These are phyloP conservation scores for Aythya fuligula DNA, from an alignment of 2,797 vertebrate species.

Conservation along the genomic window DNA sequence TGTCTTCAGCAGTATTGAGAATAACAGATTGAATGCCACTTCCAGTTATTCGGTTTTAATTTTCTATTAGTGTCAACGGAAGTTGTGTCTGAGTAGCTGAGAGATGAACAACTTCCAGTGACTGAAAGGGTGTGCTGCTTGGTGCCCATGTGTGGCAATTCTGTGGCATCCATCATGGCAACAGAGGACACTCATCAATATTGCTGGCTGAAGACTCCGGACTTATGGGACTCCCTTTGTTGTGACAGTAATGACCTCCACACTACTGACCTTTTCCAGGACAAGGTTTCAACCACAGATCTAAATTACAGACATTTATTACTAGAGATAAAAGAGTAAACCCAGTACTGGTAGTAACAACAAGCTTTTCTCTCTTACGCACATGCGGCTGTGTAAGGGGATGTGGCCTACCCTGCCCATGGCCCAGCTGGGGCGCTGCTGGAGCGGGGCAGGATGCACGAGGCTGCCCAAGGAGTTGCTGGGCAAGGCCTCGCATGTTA, in stretches of 20 bases:
- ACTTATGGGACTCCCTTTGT: background rate
- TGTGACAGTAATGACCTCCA: background rate
- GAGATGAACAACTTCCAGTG: background rate
- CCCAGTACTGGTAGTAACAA: background rate
- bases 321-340: background rate
- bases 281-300: background rate
- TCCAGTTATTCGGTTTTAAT: background rate
- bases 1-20: background rate
- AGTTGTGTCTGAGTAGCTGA: background rate
- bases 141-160: background rate
- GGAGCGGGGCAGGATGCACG: background rate
- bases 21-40: background rate
- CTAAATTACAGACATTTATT: slow-evolving; percentile 4
- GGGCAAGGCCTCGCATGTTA: background rate
- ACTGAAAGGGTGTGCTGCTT: fast-evolving
- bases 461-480: background rate
- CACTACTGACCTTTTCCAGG: background rate
- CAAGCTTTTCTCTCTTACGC: background rate
- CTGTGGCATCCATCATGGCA: background rate
- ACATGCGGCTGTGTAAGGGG: background rate
- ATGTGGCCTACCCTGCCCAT: background rate
- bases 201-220: background rate
- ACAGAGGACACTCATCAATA: background rate
- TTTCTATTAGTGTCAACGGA: background rate
- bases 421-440: background rate